These are phyloP conservation scores for Ptyas mucosa DNA, from an alignment of 2,113 vertebrate genomes.

Conservation along the genomic window DNA sequence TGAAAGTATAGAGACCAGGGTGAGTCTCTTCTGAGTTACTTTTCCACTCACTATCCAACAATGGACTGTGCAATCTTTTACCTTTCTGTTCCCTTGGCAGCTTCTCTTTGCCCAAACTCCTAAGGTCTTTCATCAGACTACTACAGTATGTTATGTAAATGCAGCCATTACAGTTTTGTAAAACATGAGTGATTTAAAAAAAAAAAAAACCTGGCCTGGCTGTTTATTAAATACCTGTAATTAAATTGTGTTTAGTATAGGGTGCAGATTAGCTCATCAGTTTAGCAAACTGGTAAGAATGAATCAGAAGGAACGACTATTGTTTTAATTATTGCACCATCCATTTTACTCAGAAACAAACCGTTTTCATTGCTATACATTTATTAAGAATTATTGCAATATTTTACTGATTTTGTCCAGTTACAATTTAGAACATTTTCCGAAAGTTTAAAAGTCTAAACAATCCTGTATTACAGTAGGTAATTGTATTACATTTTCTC, in stretches of 20 bases:
- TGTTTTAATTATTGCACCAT: background rate
- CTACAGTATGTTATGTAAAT: background rate
- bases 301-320: background rate
- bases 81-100: background rate
- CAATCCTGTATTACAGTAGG: background rate
- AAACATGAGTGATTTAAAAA: background rate
- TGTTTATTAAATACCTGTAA: background rate
- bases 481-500: conserved; percentile 23
- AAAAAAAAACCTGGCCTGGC: background rate
- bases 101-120: no score
- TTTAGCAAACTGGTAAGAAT: background rate
- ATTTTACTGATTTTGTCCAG: background rate
- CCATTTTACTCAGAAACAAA: background rate
- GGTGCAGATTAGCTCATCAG: background rate
- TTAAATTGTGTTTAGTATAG: background rate
- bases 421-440: background rate
- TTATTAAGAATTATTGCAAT: background rate
- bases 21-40: background rate
- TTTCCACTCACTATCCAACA: background rate
- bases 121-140: no score
- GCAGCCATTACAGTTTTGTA: background rate
- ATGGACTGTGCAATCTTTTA: background rate
- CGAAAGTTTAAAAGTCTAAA: background rate
- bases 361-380: background rate
- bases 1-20: background rate